These are phyloP conservation scores for Trinorchestia longiramus DNA, from an alignment of 1,140 invertebrate genomes.

Conservation along the genomic window DNA sequence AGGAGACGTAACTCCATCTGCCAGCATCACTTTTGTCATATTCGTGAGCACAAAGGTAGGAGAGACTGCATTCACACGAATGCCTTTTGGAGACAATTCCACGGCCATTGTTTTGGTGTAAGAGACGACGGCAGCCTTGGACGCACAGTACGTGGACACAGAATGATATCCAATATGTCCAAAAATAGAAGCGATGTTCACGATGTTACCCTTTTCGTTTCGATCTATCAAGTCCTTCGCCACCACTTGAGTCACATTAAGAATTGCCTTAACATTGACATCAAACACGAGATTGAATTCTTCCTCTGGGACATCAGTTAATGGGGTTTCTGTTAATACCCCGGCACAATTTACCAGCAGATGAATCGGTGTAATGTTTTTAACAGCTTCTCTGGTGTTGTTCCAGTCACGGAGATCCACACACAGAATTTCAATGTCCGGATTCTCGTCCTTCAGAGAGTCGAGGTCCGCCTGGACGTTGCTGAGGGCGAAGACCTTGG, in stretches of 20 bases:
- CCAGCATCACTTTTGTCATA: constrained; percentile 78
- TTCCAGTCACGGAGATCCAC: constrained; percentile 85
- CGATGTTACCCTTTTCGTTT: constrained; percentile 82
- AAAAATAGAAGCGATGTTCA: constrained; percentile 89
- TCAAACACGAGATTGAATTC: constrained; percentile 83
- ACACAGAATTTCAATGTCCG: constrained; percentile 75
- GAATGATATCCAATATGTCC: constrained; percentile 76
- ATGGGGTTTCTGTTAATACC: constrained; percentile 74
- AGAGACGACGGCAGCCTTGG: constrained; percentile 76
- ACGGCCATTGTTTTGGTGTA: constrained; percentile 82
- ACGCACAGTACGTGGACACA: constrained; percentile 81
- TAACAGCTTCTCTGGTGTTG: constrained; percentile 75
- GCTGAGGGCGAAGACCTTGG: too few relatives aligned
- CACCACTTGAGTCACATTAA: constrained; percentile 86
- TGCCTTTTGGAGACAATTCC: constrained; percentile 86
- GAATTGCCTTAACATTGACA: constrained; percentile 86
- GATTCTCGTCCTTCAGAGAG: constrained; percentile 71
- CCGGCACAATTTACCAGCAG: constrained; percentile 86
- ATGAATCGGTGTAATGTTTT: constrained; percentile 76
- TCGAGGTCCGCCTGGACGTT: too few relatives aligned
- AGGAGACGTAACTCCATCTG: constrained; percentile 82
- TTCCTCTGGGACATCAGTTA: constrained; percentile 77
- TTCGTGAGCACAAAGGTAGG: constrained; percentile 92
- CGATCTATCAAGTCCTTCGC: constrained; percentile 82
- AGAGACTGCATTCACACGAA: constrained; percentile 90